Percentiles rank a stretch among this genome's conserved stretches.
Evolutionary conservation across 2,113 vertebrate genomes (phyloP).

Genomic region (Pyrgilauda ruficollis): DNA sequence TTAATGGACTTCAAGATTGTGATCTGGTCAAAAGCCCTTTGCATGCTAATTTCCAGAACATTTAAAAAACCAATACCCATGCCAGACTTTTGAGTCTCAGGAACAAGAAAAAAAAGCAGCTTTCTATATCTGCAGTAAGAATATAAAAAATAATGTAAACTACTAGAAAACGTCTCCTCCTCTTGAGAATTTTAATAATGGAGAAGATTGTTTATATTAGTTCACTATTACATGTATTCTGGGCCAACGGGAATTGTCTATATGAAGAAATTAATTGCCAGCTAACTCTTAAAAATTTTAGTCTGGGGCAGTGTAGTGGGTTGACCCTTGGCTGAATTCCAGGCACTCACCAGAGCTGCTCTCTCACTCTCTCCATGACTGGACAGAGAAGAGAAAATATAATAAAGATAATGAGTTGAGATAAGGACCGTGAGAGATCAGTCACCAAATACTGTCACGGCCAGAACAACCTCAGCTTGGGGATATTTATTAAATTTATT

Average conservation of each 20-base stretch:
- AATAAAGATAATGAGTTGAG: background rate
- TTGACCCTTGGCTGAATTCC: background rate
- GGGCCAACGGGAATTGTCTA: background rate
- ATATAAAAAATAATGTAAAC: background rate
- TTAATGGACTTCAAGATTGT: background rate
- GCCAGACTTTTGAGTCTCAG: background rate
- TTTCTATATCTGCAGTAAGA: background rate
- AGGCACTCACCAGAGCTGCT: background rate
- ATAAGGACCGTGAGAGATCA: background rate
- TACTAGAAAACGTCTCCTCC: background rate
- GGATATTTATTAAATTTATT: background rate
- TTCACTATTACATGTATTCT: background rate
- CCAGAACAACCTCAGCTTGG: background rate
- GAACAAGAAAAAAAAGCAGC: background rate
- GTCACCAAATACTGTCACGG: background rate
- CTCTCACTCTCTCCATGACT: background rate
- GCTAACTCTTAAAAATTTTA: background rate
- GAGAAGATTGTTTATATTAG: background rate
- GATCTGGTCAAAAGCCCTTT: background rate
- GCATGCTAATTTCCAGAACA: background rate
- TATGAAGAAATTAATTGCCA: background rate
- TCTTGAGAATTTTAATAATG: background rate
- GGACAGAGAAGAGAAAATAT: background rate
- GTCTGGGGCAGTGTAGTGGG: background rate
- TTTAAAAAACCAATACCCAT: background rate